These are phyloP conservation scores for Pollenia angustigena DNA, from an alignment of 2,888 invertebrate species.

Conservation along the genomic window DNA sequence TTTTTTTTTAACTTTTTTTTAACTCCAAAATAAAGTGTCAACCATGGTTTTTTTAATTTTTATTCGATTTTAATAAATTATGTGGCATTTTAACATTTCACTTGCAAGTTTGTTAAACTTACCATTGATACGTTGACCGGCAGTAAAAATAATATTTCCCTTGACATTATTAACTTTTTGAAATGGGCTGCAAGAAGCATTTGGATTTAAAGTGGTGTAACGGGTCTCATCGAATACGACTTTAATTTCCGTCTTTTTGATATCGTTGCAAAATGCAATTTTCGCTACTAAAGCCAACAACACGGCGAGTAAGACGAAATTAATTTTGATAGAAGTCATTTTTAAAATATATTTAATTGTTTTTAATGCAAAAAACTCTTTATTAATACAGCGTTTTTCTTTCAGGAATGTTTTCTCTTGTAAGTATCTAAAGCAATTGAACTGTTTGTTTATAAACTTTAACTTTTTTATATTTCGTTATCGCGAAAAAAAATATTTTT, in stretches of 20 bases:
- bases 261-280: slow-evolving; percentile 75
- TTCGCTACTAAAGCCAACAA: slow-evolving; percentile 3
- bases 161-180: slow-evolving; percentile 80
- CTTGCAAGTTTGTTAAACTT: slow-evolving; percentile 53
- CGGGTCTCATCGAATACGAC: slow-evolving; percentile 78
- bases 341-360: slow-evolving; percentile 32
- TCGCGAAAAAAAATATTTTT: slow-evolving; percentile 22
- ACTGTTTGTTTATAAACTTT: slow-evolving; percentile 50
- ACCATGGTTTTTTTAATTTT: not conserved
- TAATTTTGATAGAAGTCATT: slow-evolving; percentile 34
- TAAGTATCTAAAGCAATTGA: slow-evolving; percentile 58
- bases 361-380: slow-evolving; percentile 1
- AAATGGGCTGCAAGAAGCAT: slow-evolving; percentile 72
- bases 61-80: not conserved
- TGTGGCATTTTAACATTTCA: not conserved
- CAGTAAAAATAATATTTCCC: slow-evolving; percentile 80
- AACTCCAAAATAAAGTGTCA: no score
- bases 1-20: no score
- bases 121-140: slow-evolving; percentile 80
- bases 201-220: slow-evolving; percentile 76
- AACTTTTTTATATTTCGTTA: slow-evolving; percentile 63
- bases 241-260: slow-evolving; percentile 78
- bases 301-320: slow-evolving; percentile 43
- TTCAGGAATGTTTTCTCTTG: slow-evolving; percentile 51
- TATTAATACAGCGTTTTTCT: slow-evolving; percentile 8